These are phyloP conservation scores for Caenorhabditis japonica DNA, from an alignment of 2,888 invertebrate genomes.

Conservation along the genomic window DNA sequence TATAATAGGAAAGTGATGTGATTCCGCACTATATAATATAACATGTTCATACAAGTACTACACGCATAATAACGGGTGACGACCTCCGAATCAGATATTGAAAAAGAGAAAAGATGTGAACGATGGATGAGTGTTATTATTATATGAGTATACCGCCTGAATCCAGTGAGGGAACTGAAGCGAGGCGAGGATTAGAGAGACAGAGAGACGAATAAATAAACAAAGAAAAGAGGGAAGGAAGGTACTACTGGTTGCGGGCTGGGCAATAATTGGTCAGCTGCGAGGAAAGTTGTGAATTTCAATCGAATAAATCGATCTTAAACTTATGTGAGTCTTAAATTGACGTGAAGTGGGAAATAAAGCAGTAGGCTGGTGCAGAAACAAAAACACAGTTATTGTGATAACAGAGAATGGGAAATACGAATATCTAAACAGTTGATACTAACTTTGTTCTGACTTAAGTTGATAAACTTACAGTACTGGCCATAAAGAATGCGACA, in stretches of 20 bases:
- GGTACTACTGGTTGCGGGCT: slow-evolving; percentile 24
- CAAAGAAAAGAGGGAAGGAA: too few relatives aligned
- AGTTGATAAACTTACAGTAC: too few relatives aligned
- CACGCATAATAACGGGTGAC: slow-evolving; percentile 28
- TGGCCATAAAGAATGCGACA: too few relatives aligned
- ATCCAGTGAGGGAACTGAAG: slow-evolving; percentile 2
- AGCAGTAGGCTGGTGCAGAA: too few relatives aligned
- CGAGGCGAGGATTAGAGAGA: slow-evolving; percentile 35
- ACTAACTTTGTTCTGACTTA: too few relatives aligned
- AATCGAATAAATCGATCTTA: slow-evolving; percentile 3
- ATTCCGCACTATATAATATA: too few relatives aligned
- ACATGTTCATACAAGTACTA: slow-evolving; percentile 39
- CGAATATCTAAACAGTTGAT: too few relatives aligned
- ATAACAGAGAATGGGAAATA: too few relatives aligned
- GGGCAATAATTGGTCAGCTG: slow-evolving; percentile 28
- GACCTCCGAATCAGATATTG: slow-evolving; percentile 12
- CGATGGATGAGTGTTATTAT: slow-evolving; percentile 25
- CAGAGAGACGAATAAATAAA: slow-evolving; percentile 27
- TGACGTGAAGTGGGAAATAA: too few relatives aligned
- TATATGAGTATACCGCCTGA: slow-evolving; percentile 24
- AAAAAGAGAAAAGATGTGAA: not conserved
- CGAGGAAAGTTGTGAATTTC: not conserved
- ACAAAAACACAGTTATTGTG: too few relatives aligned
- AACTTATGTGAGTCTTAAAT: too few relatives aligned
- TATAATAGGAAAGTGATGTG: too few relatives aligned